Base-by-base conservation (phyloP, 2,113 vertebrate species). In the Probosciger aterrimus region DNA sequence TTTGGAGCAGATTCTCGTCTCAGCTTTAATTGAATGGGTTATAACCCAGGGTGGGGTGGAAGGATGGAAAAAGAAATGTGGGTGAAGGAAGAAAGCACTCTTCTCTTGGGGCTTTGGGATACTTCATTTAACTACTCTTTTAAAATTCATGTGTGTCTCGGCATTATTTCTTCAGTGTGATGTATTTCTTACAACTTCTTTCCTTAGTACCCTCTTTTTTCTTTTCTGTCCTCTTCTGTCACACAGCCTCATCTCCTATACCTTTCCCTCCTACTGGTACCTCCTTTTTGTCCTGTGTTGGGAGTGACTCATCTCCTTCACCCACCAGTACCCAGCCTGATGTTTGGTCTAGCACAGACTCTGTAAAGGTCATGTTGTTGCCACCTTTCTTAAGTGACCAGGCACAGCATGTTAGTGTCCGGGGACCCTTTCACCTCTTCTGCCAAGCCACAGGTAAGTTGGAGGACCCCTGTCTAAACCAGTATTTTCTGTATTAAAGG, bases 391-490 rank as follows among this genome's bases (percentile, higher is more conserved):
- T 99, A 97, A 99, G 98, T 96, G 99, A 99, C 96, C 99, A 99
- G 98, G 98, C 98, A 88, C 99, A 98, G 98, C 98, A 98, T 81
- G 98, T 99, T 96, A 98, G 98, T 70, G 97, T 97, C 88, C 98
- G 97, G 88, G 98, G 98, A 98, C 95, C 97, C 79, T 99, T 99
- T 94, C 98, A 97, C 78, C 99, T 99, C 98, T 99, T 99, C 99
- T 99, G 99, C 95, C 99, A 99, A 96, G 99, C 99, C 75, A 97
- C 98, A 98, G 99, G 99, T 99, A 98, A 99, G 99, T 98, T 95
- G 77, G 88, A 90, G 60, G 92, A 81, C 23, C 18, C 60, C 88
- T 65, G 30, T 70, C 9, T 75, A 25, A 62, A 16, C 24, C 16
- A 50, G 30, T 30, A 41, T n/a, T 83, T 93, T 39, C 50, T 74